Percentiles rank a stretch among this genome's conserved stretches.
phyloP scores from a whole-genome alignment of 2,797 vertebrate species.

The Rachycentron canadum region DNA sequence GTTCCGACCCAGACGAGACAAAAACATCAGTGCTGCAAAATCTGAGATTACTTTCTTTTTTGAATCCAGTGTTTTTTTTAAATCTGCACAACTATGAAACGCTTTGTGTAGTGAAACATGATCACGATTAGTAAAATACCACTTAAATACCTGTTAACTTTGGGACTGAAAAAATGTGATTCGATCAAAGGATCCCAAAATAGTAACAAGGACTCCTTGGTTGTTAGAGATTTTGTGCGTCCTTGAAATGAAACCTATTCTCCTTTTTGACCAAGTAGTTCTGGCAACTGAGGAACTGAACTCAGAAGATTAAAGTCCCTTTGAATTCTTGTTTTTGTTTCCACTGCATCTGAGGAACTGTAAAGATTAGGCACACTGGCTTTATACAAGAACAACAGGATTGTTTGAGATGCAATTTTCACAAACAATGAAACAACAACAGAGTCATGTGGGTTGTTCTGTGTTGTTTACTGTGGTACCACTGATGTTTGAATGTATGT shows the following conservation, averaged over 20 bases:
- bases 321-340: conserved; percentile 11
- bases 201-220: background rate
- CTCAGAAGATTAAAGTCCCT: background rate
- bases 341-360: background rate
- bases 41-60: too few relatives aligned
- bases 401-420: background rate
- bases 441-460: background rate
- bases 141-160: background rate
- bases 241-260: background rate
- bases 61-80: background rate
- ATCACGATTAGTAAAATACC: background rate
- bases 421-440: background rate
- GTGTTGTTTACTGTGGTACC: conserved; percentile 5
- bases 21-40: background rate
- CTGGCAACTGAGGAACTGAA: background rate
- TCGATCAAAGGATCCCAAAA: background rate
- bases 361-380: conserved; percentile 10
- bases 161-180: background rate
- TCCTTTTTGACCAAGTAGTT: background rate
- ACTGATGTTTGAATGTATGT: conserved; percentile 18
- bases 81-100: background rate
- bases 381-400: conserved; percentile 13
- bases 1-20: background rate
- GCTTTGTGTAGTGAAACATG: background rate
- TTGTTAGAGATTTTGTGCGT: background rate